These are phyloP conservation scores for Rutilus rutilus DNA, from an alignment of 2,113 vertebrate species.

Conservation along the genomic window DNA sequence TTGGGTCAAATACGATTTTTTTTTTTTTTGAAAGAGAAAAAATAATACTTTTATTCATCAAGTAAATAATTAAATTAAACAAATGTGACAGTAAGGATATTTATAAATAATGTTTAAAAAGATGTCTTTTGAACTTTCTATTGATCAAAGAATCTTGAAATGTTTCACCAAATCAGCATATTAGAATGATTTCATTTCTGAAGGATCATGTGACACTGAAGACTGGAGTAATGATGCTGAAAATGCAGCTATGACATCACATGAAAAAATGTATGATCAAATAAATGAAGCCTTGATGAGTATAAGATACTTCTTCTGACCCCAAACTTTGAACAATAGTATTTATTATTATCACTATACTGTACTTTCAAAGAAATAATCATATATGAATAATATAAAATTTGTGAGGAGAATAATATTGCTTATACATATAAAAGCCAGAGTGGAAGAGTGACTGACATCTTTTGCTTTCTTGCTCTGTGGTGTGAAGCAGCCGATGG, in stretches of 20 bases:
- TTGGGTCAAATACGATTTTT: no score
- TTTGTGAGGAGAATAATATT: not conserved
- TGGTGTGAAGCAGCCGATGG: slow-evolving; percentile 90
- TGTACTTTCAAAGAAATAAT: not conserved
- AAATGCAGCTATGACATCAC: not conserved
- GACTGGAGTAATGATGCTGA: no score
- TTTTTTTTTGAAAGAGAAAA: no score
- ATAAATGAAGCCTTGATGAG: not conserved
- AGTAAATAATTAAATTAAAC: no score
- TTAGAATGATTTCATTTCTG: not conserved
- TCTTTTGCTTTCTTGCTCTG: slow-evolving; percentile 84
- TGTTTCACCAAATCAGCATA: not conserved
- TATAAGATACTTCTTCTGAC: not conserved
- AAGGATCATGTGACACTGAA: not conserved
- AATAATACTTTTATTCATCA: no score
- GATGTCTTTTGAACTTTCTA: not conserved
- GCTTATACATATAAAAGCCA: not conserved
- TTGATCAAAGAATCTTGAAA: not conserved
- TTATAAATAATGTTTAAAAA: no score
- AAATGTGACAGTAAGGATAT: no score
- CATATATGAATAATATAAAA: not conserved
- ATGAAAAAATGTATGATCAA: not conserved
- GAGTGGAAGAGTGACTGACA: slow-evolving; percentile 69
- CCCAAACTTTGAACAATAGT: not conserved
- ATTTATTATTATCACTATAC: not conserved